These are phyloP conservation scores for Probosciger aterrimus DNA, from an alignment of 2,113 vertebrate genomes.

Conservation along the genomic window DNA sequence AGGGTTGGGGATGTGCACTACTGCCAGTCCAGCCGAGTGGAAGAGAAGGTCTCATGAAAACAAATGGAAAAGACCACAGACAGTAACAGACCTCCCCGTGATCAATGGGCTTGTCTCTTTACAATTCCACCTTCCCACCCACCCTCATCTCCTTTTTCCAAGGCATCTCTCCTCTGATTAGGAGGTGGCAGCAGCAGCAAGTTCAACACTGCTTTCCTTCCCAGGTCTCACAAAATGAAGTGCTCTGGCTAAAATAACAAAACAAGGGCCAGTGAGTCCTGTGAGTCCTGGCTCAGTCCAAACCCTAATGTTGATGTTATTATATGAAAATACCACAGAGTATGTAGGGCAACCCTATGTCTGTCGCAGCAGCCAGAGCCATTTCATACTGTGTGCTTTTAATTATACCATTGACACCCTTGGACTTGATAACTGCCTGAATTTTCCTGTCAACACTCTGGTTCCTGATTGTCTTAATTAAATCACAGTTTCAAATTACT, in stretches of 20 bases:
- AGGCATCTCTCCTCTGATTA: not conserved
- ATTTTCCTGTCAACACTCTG: conserved; percentile 44
- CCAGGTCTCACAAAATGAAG: not conserved
- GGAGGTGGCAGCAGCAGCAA: not conserved
- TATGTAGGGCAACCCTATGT: not conserved
- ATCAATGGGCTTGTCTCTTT: accelerated
- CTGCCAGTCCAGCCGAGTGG: not conserved
- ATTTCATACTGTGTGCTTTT: not conserved
- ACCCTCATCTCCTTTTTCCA: not conserved
- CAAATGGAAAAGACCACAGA: accelerated
- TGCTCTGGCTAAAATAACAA: not conserved
- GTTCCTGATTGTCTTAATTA: not conserved
- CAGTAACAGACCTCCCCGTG: not conserved
- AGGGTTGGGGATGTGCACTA: accelerated
- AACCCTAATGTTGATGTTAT: not conserved
- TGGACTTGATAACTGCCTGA: conserved; percentile 46
- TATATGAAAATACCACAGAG: not conserved
- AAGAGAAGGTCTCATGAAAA: not conserved
- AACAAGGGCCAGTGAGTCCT: not conserved
- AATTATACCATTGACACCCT: conserved; percentile 45
- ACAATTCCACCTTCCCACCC: not conserved
- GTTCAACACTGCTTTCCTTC: not conserved
- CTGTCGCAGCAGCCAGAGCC: not conserved
- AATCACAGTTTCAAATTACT: conserved; percentile 20
- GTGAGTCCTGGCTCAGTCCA: not conserved